Base-by-base conservation (phyloP, 2,797 vertebrate species). In the Rhodeus uyekii region DNA sequence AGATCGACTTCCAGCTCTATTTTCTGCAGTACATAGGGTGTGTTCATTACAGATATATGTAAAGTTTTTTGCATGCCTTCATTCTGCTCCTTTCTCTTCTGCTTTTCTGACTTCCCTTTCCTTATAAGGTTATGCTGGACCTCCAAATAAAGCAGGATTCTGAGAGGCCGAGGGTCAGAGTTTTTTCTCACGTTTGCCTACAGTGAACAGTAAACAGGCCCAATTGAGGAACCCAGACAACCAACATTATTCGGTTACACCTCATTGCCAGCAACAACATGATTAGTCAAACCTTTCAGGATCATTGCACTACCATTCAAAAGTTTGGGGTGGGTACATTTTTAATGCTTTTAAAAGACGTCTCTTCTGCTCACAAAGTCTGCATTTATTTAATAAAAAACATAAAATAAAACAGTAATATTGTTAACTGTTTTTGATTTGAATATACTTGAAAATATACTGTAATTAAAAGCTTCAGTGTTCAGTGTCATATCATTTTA, bases 251-350 rank as follows among this genome's bases (percentile, higher is more conserved):
- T 76, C 65, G 39, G 69, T 71, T 9, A 77, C 38, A 44, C 64
- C 39, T 53, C 86, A 80, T 83, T 83, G 73, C 39, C 65, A 84
- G 55, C 18, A 73, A 55, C 80, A 77, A 78, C 61, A 73, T 29
- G 32, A 68, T 34, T n/a, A 39, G 27, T 80, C 22, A 78, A 73
- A 69, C 32, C 82, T 58, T 73, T n/a, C 58, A 18, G 44, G 44
- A 36, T 58, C 14, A 27, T 9, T n/a, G 22, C 27, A 9, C n/a
- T 14, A 34, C 18, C 18, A 34, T 71, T 32, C 22, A 72, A 14
- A 50, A 14, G 12, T 36, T 50, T 50, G 10, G 8, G 19, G 29
- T 7, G 29, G 48, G 32, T 50, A 13, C 0, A 0, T 7, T 50
- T 22, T 72, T 46, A 5, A 48, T 32, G 53, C 6, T 27, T 50